Conservation (phyloP, 2,888 invertebrate species). For the Rotaria magnacalcarata region DNA sequence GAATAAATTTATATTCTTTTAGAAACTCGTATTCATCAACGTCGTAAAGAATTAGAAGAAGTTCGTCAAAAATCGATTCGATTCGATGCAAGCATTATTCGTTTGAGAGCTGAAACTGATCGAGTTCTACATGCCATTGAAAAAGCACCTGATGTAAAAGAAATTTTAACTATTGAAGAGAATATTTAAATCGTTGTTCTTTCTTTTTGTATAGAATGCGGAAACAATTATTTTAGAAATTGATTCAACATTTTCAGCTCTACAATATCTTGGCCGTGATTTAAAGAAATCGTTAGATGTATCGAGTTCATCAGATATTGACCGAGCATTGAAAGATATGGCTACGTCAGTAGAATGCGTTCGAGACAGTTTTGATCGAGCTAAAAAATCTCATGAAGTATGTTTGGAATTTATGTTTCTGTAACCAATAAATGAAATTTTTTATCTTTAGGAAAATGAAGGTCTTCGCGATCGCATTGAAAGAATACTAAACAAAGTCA, state of each 20-base stretch:
- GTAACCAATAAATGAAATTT: too few relatives aligned
- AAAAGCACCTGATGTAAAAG: conserved; percentile 8
- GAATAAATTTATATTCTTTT: not conserved
- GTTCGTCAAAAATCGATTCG: not conserved
- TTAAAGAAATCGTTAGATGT: conserved; percentile 21
- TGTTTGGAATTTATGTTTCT: not conserved
- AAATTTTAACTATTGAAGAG: too few relatives aligned
- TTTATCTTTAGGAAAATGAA: not conserved
- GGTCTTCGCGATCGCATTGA: not conserved
- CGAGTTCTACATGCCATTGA: not conserved
- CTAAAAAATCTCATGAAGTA: not conserved
- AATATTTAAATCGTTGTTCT: not conserved
- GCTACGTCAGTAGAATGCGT: conserved; percentile 10
- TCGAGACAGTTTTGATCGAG: conserved; percentile 24
- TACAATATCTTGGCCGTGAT: conserved; percentile 31
- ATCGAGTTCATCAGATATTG: conserved; percentile 30
- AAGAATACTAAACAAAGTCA: not conserved
- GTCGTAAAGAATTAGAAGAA: conserved; percentile 35
- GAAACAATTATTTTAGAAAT: conserved; percentile 23
- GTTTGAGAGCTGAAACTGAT: not conserved
- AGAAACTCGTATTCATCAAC: conserved; percentile 31
- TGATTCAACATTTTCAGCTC: conserved; percentile 16
- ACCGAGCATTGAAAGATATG: conserved; percentile 16
- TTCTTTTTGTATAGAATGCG: not conserved
- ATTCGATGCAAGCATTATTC: not conserved